Evolutionary conservation across 2,113 vertebrate species (phyloP), one percentile per base, ranked within the genome.

Genomic region (Penelope pileata): DNA sequence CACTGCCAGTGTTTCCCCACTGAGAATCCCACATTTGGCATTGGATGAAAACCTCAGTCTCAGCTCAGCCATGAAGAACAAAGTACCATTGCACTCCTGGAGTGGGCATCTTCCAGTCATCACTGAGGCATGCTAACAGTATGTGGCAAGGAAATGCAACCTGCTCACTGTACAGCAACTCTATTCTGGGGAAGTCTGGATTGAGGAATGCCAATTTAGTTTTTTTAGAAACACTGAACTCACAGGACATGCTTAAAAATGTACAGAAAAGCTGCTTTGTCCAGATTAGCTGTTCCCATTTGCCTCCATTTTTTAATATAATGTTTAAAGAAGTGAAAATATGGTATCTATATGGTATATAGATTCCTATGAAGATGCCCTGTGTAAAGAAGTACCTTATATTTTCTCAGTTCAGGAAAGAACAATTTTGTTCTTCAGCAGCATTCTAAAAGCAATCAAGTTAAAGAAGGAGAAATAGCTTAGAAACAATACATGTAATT

Each of bases 311-410:
- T 90, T 70, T 43, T 70, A 81, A 91, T 54, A 47, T 16, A 90
- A 51, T 2, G 1, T 30, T 93, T 66, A 86, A 64, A 69, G 62
- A 87, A 94, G 62, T 75, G 26, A 88, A 97, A 93, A 81, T 0
- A 0, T 47, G 30, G 14, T 38, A 59, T n/a, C 27, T 4, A 81
- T 0, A 0, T 47, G 30, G 14, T 38, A 59, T n/a, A 30, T 4
- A 78, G 90, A 83, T 77, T 94, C 17, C 68, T 47, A 80, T 80
- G 18, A 73, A 95, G 86, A 50, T 22, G 34, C 10, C 40, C 78
- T 27, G 40, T 23, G 38, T 34, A 83, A 85, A 60, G 53, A 85
- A 79, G 45, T 10, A 87, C 21, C 12, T 93, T 50, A 23, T 16
- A 53, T 56, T 84, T 64, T 90, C 48, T n/a, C 29, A 60, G 68